Conservation (phyloP, 92 coral and sea anemone species). For the Porites lobata region DNA sequence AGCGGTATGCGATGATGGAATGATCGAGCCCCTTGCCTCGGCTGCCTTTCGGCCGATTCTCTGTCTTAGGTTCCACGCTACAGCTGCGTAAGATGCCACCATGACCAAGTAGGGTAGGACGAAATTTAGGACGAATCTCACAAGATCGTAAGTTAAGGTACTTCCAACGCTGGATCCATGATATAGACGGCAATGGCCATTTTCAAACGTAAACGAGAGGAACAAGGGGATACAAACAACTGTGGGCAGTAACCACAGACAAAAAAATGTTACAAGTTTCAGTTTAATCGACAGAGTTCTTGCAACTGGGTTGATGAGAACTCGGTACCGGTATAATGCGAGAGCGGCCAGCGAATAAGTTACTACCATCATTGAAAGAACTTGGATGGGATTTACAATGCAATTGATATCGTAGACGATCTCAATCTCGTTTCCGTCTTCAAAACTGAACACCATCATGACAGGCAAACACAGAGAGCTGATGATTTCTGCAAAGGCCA, state of each 20-base stretch:
- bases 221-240: conserved; percentile 59
- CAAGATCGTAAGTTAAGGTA: conserved; percentile 30
- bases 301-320: conserved; percentile 10
- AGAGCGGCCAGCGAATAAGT: conserved; percentile 79
- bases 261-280: conserved; percentile 28
- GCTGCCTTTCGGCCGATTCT: conserved; percentile 49
- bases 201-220: background rate
- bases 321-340: conserved; percentile 60
- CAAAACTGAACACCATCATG: conserved; percentile 32
- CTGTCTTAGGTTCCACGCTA: conserved; percentile 66
- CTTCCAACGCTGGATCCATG: background rate
- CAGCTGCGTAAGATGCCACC: conserved; percentile 76
- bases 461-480: conserved; percentile 75
- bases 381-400: conserved; percentile 72
- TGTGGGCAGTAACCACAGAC: conserved; percentile 56
- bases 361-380: conserved; percentile 69
- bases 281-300: conserved; percentile 8
- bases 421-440: conserved; percentile 52
- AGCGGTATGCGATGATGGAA: conserved; percentile 2
- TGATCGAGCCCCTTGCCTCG: background rate
- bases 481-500: conserved; percentile 85
- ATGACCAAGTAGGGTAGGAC: conserved; percentile 71
- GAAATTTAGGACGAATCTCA: conserved; percentile 57
- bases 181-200: no score
- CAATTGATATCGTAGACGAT: conserved; percentile 75